phyloP scores from a whole-genome alignment of 37 sponge, comb jelly and placozoan genomes.

The Chondrosia reniformis region DNA sequence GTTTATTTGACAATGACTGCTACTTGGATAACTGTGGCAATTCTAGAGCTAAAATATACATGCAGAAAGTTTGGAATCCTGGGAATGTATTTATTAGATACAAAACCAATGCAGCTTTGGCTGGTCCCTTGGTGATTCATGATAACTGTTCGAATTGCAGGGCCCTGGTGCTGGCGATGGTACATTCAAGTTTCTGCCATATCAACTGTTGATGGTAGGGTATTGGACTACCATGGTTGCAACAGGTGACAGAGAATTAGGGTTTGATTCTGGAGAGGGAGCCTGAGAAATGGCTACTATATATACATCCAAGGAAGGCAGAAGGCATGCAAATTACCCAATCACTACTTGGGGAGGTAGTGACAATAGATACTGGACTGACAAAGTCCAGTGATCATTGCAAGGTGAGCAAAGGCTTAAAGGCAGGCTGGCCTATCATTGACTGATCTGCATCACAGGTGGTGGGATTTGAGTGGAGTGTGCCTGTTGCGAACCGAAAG shows the following conservation, averaged over 20 bases:
- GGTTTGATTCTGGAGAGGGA: constrained; percentile 88
- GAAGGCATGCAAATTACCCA: constrained; percentile 92
- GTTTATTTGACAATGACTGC: constrained; percentile 79
- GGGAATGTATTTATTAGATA: constrained; percentile 86
- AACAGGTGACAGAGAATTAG: constrained; percentile 87
- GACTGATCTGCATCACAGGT: too few species aligned
- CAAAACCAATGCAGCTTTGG: constrained; percentile 64
- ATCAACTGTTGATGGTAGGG: constrained; percentile 83
- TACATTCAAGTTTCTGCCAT: constrained; percentile 88
- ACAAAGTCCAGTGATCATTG: constrained; percentile 65
- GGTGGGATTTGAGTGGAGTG: too few species aligned
- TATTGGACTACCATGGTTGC: constrained; percentile 85
- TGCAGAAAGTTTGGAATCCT: constrained; percentile 66
- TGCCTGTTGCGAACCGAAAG: too few species aligned
- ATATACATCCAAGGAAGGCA: constrained; percentile 90
- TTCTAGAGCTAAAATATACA: constrained; percentile 92
- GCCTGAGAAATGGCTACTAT: constrained; percentile 88
- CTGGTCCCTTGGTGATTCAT: constrained; percentile 72
- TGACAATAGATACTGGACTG: constrained; percentile 81
- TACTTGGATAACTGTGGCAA: constrained; percentile 85
- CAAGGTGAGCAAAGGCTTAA: too few species aligned
- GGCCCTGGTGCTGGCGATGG: constrained; percentile 81
- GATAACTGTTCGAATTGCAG: constrained; percentile 83
- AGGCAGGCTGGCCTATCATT: too few species aligned
- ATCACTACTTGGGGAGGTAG: constrained; percentile 90